Evolutionary conservation across 2,113 vertebrate species (phyloP).

Genomic region (Lanius collurio): DNA sequence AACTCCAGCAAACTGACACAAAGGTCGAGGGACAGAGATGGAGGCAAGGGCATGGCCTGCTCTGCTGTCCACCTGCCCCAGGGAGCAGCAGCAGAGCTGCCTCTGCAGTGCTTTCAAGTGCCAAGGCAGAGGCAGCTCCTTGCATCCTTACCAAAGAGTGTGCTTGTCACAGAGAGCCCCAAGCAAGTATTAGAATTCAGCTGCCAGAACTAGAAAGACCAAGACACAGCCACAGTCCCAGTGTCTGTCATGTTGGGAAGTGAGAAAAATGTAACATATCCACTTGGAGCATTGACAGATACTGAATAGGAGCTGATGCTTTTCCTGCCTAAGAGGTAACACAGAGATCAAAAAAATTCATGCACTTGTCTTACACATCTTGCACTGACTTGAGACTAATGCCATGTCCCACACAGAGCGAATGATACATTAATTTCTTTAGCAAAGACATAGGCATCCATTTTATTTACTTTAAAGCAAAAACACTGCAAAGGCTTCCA

Average conservation of each 20-base stretch:
- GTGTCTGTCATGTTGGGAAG: constrained; percentile 54
- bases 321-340: constrained; percentile 31
- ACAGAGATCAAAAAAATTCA: neutral
- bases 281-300: constrained; percentile 54
- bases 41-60: neutral
- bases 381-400: neutral
- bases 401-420: neutral
- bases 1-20: neutral
- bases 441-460: neutral
- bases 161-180: constrained; percentile 22
- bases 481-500: neutral
- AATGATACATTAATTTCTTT: neutral
- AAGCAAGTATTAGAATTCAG: constrained; percentile 39
- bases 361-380: neutral
- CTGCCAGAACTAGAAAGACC: constrained; percentile 57
- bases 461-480: neutral
- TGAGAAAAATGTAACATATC: constrained; percentile 60
- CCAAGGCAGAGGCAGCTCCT: neutral
- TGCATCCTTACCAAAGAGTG: neutral
- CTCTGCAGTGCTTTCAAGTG: neutral
- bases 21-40: neutral
- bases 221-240: constrained; percentile 45
- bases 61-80: neutral
- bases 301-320: constrained; percentile 27
- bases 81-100: neutral